A percentile compares a stretch with the other conserved stretches of the same genome.
Evolutionary conservation across 2,888 invertebrate species (phyloP).

Genomic region (Aphodius granarius): DNA sequence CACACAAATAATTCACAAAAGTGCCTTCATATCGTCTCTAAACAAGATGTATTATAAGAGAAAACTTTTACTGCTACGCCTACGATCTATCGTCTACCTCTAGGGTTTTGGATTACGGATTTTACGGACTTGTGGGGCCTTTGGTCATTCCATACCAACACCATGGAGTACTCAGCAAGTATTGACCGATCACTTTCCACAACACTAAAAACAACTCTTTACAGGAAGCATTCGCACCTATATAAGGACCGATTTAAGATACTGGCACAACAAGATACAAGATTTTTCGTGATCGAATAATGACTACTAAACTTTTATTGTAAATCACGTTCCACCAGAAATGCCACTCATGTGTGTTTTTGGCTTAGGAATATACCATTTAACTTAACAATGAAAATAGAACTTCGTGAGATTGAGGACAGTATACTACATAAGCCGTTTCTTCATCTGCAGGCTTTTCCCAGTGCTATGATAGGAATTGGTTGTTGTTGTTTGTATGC

Average conservation of each 20-base stretch:
- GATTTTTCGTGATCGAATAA: slow-evolving; percentile 7
- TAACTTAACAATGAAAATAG: too few species aligned
- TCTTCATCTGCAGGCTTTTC: too few species aligned
- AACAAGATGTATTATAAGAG: slow-evolving; percentile 15
- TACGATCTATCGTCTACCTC: slow-evolving; percentile 33
- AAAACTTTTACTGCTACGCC: slow-evolving; percentile 23
- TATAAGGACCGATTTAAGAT: slow-evolving; percentile 30
- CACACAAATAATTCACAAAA: slow-evolving; percentile 16
- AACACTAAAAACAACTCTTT: slow-evolving; percentile 46
- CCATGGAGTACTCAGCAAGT: slow-evolving; percentile 34
- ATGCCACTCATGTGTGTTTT: neutral
- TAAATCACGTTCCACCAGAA: neutral
- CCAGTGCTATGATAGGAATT: too few species aligned
- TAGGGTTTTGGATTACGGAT: slow-evolving; percentile 30
- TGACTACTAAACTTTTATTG: neutral
- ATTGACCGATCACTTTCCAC: slow-evolving; percentile 39
- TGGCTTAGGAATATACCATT: too few species aligned
- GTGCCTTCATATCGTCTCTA: slow-evolving; percentile 23
- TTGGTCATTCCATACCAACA: slow-evolving; percentile 35
- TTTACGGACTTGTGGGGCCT: slow-evolving; percentile 16
- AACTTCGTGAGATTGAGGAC: too few species aligned
- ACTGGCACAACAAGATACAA: slow-evolving; percentile 1
- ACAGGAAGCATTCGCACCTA: slow-evolving; percentile 46
- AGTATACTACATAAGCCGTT: too few species aligned
- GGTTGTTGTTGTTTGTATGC: too few species aligned